Conservation (phyloP, 2,113 vertebrate species). For the Cyprinodon brontotheroides region DNA sequence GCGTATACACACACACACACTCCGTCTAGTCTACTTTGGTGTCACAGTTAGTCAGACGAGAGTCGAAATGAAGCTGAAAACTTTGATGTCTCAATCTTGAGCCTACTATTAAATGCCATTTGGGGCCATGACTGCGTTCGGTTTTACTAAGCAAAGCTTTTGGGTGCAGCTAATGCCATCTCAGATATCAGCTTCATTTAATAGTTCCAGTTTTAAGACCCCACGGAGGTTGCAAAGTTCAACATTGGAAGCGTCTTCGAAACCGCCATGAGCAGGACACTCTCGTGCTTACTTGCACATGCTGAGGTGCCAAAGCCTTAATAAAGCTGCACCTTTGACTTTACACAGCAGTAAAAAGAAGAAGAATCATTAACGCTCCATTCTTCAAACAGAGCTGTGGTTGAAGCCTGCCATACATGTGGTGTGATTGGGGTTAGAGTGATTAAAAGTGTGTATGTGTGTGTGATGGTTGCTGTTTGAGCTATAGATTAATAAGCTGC, state of each 20-base stretch:
- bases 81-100: constrained; percentile 78
- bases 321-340: constrained; percentile 72
- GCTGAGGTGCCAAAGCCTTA: constrained; percentile 69
- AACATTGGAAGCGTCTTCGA: constrained; percentile 66
- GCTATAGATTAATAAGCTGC: constrained; percentile 73
- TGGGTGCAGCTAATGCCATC: constrained; percentile 35
- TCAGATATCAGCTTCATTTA: constrained; percentile 63
- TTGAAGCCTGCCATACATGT: constrained; percentile 53
- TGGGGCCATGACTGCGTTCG: constrained; percentile 38
- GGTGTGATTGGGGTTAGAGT: constrained; percentile 44
- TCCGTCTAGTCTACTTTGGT: constrained; percentile 63
- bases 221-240: constrained; percentile 66
- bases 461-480: constrained; percentile 63
- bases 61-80: constrained; percentile 65
- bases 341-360: constrained; percentile 71
- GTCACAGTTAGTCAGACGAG: constrained; percentile 60
- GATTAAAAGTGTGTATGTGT: constrained; percentile 31
- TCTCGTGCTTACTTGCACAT: constrained; percentile 22
- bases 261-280: constrained; percentile 43
- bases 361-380: constrained; percentile 75
- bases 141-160: constrained; percentile 19
- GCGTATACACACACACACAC: constrained; percentile 32
- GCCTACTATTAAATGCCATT: constrained; percentile 69
- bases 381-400: constrained; percentile 66
- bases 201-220: constrained; percentile 65